Conservation (phyloP, 1,140 invertebrate genomes). For the Drosophila willistoni region DNA sequence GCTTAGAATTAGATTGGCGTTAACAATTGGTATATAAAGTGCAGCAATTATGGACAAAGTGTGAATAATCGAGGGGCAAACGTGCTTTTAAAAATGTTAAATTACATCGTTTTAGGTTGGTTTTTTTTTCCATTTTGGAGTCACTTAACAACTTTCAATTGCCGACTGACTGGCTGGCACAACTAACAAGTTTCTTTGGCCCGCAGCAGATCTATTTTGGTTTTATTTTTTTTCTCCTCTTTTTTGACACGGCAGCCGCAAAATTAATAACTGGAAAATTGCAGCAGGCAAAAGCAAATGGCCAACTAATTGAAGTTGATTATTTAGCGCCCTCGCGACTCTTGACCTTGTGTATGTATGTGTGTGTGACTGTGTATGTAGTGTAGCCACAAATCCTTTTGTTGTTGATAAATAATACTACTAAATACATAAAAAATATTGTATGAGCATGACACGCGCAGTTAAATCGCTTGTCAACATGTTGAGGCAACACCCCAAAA, state of each 20-base stretch:
- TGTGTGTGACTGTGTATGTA: constrained; percentile 28
- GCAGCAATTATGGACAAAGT: constrained; percentile 64
- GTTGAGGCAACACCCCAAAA: constrained; percentile 10
- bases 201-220: constrained; percentile 29
- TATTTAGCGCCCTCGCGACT: constrained; percentile 54
- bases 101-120: constrained; percentile 3
- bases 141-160: constrained; percentile 79
- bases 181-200: constrained; percentile 63
- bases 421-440: constrained; percentile 23
- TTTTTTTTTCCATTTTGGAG: constrained; percentile 26
- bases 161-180: constrained; percentile 45
- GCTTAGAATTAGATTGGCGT: constrained; percentile 26
- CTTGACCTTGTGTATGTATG: constrained; percentile 59
- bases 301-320: constrained; percentile 64
- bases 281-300: constrained; percentile 53
- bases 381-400: constrained; percentile 53
- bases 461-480: constrained; percentile 29
- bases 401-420: constrained; percentile 38
- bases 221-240: constrained; percentile 27
- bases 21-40: constrained; percentile 34
- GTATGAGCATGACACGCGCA: constrained; percentile 45
- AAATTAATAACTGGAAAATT: constrained; percentile 77
- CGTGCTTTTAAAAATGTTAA: constrained; percentile 20
- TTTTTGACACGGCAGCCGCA: constrained; percentile 37
- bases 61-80: constrained; percentile 58